phyloP scores from a whole-genome alignment of 2,797 vertebrate species.

The Perodicticus potto region DNA sequence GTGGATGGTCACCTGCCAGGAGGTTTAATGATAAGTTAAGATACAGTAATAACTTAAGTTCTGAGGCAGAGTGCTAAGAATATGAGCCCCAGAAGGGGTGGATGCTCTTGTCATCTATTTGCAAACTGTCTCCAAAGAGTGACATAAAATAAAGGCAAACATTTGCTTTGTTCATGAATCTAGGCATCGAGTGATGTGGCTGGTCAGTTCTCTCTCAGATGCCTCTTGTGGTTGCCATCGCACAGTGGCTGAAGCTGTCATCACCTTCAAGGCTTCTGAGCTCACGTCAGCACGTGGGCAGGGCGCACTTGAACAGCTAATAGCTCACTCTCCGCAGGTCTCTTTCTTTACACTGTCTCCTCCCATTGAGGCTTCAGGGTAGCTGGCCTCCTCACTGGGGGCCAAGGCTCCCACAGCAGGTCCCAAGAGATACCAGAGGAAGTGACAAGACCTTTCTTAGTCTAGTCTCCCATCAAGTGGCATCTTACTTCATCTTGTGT shows the following conservation, averaged over 20 bases:
- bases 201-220: background rate
- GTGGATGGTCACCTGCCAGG: background rate
- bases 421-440: background rate
- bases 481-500: background rate
- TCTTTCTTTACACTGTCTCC: background rate
- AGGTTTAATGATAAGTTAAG: background rate
- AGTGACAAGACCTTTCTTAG: background rate
- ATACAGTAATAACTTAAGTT: background rate
- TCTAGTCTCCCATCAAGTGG: background rate
- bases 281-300: background rate
- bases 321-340: background rate
- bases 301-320: background rate
- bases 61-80: background rate
- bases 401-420: background rate
- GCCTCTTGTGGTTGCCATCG: background rate
- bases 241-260: background rate
- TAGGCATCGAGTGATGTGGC: background rate
- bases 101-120: background rate
- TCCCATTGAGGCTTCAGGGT: background rate
- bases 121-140: background rate
- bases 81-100: background rate
- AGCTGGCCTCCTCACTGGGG: no score
- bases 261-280: slow-evolving; percentile 1
- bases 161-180: background rate
- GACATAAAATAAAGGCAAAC: background rate